Conservation (phyloP, 2,113 vertebrate genomes). For the Labeo rohita region DNA sequence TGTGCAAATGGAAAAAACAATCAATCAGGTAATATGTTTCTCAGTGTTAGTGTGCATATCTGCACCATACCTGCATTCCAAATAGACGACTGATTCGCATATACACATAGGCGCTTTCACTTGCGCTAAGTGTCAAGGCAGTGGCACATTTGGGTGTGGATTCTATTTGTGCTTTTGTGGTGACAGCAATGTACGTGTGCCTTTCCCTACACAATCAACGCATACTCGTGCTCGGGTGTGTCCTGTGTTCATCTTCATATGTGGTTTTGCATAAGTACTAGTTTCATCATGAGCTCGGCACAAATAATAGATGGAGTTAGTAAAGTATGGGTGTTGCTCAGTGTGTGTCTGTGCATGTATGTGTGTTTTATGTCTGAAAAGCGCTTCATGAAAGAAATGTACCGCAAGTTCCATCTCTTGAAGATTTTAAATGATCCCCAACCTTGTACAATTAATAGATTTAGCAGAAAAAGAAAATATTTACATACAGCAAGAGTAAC, state of each 20-base stretch:
- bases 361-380: background rate
- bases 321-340: constrained; percentile 21
- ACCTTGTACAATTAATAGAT: background rate
- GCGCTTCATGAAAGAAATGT: background rate
- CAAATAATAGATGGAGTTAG: constrained; percentile 32
- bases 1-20: constrained; percentile 93
- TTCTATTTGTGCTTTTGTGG: constrained; percentile 27
- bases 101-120: background rate
- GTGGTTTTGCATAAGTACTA: constrained; percentile 36
- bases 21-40: constrained; percentile 83
- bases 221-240: constrained; percentile 14
- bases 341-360: constrained; percentile 7
- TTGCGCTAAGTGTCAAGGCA: background rate
- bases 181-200: background rate
- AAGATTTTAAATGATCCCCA: background rate
- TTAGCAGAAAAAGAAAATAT: background rate
- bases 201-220: constrained; percentile 13
- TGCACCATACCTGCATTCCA: background rate
- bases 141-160: constrained; percentile 31
- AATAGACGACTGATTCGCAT: background rate
- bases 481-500: background rate
- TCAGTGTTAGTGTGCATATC: background rate
- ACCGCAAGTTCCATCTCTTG: background rate
- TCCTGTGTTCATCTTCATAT: constrained; percentile 14
- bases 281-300: constrained; percentile 12